phyloP scores from a whole-genome alignment of 1,140 invertebrate genomes.

The Polyergus mexicanus region DNA sequence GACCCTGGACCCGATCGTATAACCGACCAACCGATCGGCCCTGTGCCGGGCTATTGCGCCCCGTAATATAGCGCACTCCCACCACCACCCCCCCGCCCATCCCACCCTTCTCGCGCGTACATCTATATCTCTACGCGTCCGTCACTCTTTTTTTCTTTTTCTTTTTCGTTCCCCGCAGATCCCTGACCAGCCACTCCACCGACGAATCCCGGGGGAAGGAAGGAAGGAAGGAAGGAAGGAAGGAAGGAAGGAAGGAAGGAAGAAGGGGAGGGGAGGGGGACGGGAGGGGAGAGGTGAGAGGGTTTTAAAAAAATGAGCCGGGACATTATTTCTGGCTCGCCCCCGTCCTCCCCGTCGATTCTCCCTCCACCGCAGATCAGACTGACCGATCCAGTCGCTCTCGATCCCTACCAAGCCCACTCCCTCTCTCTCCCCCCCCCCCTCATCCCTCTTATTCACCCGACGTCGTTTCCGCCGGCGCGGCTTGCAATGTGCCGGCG shows the following conservation, averaged over 20 bases:
- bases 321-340: constrained; percentile 82
- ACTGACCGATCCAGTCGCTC: constrained; percentile 30
- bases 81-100: too few relatives aligned
- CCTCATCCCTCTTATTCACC: constrained; percentile 45
- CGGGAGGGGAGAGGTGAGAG: background rate
- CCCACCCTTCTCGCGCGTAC: too few relatives aligned
- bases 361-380: background rate
- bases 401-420: background rate
- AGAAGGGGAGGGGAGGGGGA: too few relatives aligned
- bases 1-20: constrained; percentile 37
- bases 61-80: constrained; percentile 69
- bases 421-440: constrained; percentile 25
- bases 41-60: constrained; percentile 73
- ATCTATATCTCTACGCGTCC: constrained; percentile 77
- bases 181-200: constrained; percentile 51
- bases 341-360: constrained; percentile 55
- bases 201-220: constrained; percentile 26
- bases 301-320: constrained; percentile 82
- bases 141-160: constrained; percentile 76
- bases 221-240: background rate
- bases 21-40: constrained; percentile 3
- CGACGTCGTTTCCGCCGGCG: constrained; percentile 75
- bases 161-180: constrained; percentile 12
- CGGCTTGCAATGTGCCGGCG: constrained; percentile 79
- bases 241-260: too few relatives aligned